These are phyloP conservation scores for Poecilus cupreus DNA, from an alignment of 2,888 invertebrate species.

Conservation along the genomic window DNA sequence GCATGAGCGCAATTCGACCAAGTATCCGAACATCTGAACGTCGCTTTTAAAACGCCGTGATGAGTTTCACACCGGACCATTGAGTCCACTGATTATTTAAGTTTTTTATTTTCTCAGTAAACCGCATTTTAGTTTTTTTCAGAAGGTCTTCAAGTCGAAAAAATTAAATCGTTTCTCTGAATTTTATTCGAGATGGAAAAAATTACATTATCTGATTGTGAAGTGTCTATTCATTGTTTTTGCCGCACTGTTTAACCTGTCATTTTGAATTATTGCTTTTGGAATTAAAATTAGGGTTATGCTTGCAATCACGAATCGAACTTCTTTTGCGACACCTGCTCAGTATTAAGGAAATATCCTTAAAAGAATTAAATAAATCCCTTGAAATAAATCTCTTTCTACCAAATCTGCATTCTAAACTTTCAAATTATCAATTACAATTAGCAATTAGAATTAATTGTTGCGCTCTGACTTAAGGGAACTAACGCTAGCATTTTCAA, in stretches of 20 bases:
- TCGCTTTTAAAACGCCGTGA: slow-evolving; percentile 14
- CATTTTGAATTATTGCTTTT: slow-evolving; percentile 1
- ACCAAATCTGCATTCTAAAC: too few species aligned
- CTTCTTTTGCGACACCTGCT: too few species aligned
- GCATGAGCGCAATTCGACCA: neutral
- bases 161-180: slow-evolving; percentile 28
- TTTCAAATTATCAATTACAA: too few species aligned
- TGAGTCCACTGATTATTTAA: slow-evolving; percentile 10
- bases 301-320: too few species aligned
- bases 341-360: too few species aligned
- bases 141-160: slow-evolving; percentile 10
- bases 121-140: slow-evolving; percentile 24
- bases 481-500: too few species aligned
- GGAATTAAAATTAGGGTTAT: neutral
- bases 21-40: neutral
- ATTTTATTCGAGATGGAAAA: neutral
- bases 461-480: too few species aligned
- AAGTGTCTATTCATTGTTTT: neutral
- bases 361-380: too few species aligned
- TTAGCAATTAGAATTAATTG: too few species aligned
- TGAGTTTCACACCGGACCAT: slow-evolving; percentile 19
- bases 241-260: slow-evolving; percentile 27
- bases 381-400: too few species aligned
- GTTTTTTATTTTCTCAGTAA: slow-evolving; percentile 18
- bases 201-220: slow-evolving; percentile 11